These are phyloP conservation scores for Epinotia brunnichana DNA, from an alignment of 2,888 invertebrate species.

Conservation along the genomic window DNA sequence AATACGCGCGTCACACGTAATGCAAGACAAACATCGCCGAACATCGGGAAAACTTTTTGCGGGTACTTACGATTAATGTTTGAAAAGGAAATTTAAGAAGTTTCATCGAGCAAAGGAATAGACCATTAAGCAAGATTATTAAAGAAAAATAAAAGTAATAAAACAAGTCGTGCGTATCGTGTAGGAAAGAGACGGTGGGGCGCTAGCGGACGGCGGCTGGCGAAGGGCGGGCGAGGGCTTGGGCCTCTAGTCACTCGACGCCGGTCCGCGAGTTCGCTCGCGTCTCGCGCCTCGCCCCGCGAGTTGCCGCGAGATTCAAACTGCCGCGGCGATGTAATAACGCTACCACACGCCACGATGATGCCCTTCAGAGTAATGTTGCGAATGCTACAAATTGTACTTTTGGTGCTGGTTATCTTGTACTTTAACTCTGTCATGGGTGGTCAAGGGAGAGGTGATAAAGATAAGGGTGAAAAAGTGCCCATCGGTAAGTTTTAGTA, in stretches of 20 bases:
- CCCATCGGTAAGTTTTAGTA: slow-evolving; percentile 65
- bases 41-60: slow-evolving; percentile 56
- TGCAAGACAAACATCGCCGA: slow-evolving; percentile 48
- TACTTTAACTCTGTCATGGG: slow-evolving; percentile 58
- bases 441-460: slow-evolving; percentile 48
- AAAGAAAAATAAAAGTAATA: slow-evolving; percentile 81
- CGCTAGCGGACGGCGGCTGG: slow-evolving; percentile 28
- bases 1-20: slow-evolving; percentile 25
- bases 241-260: slow-evolving; percentile 38
- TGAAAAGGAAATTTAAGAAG: slow-evolving; percentile 68
- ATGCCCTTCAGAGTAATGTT: slow-evolving; percentile 56
- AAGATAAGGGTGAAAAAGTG: slow-evolving; percentile 54
- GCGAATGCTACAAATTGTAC: slow-evolving; percentile 58
- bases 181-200: slow-evolving; percentile 47
- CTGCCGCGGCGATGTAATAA: slow-evolving; percentile 34
- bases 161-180: slow-evolving; percentile 69
- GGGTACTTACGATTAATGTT: slow-evolving; percentile 58
- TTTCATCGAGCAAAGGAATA: slow-evolving; percentile 72
- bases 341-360: slow-evolving; percentile 51
- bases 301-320: slow-evolving; percentile 31
- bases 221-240: slow-evolving; percentile 39
- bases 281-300: slow-evolving; percentile 7
- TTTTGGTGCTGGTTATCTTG: slow-evolving; percentile 58
- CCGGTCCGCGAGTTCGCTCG: slow-evolving; percentile 29
- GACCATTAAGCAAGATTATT: slow-evolving; percentile 78